Percentiles rank a stretch among this genome's conserved stretches.
These are phyloP conservation scores for Oceanites oceanicus DNA, from an alignment of 2,113 vertebrate species.

Conservation along the genomic window DNA sequence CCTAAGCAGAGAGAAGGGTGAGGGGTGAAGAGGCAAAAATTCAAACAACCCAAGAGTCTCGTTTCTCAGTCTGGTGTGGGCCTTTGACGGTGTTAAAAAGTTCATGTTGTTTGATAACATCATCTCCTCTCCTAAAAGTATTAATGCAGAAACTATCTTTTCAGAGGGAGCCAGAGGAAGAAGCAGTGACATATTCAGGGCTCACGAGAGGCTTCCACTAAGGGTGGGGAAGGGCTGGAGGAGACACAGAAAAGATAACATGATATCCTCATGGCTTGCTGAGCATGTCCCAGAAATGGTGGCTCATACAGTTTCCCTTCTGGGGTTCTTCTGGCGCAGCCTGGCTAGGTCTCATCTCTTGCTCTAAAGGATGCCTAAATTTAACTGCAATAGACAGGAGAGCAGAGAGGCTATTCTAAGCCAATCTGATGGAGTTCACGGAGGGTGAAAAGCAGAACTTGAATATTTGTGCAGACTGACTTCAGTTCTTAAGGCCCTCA, in stretches of 20 bases:
- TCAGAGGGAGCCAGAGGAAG: neutral
- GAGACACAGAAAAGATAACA: neutral
- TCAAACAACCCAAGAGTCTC: neutral
- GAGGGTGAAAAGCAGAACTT: neutral
- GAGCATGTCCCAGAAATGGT: neutral
- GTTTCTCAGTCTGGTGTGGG: neutral
- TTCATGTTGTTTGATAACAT: neutral
- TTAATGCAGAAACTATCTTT: neutral
- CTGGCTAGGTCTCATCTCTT: neutral
- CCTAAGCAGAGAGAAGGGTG: neutral
- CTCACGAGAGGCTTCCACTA: neutral
- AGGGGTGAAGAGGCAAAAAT: slow-evolving; percentile 6
- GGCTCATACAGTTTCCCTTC: neutral
- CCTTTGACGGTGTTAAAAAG: neutral
- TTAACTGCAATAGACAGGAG: neutral
- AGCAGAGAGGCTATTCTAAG: neutral
- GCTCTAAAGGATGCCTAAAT: neutral
- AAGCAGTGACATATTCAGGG: neutral
- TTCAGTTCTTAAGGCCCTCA: neutral
- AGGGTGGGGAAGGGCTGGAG: neutral
- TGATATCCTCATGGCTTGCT: neutral
- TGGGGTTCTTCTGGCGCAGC: neutral
- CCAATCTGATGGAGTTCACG: neutral
- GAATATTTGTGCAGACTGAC: neutral
- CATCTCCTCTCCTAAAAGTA: neutral